phyloP scores from a whole-genome alignment of 2,888 invertebrate genomes.

The Cremastobaeus sp. region DNA sequence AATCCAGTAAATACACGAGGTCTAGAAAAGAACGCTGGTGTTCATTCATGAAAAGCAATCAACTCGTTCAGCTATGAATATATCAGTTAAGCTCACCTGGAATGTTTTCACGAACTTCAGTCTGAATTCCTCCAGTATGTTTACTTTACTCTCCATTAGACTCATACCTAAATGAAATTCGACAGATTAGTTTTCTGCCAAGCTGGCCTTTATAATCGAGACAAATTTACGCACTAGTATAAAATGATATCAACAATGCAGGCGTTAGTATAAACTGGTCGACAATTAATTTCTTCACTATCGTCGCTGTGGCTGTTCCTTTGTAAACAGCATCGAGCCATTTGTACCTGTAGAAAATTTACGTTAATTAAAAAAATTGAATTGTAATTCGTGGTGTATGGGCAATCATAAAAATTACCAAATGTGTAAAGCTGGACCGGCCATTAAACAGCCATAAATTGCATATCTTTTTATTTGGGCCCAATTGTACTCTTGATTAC shows the following conservation, averaged over 20 bases:
- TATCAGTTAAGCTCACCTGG: conserved; percentile 68
- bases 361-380: neutral
- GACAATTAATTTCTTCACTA: conserved; percentile 84
- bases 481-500: conserved; percentile 67
- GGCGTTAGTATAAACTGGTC: conserved; percentile 90
- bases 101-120: conserved; percentile 85
- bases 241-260: conserved; percentile 84
- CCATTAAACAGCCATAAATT: conserved; percentile 70
- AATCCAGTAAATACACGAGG: conserved; percentile 90
- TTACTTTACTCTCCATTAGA: conserved; percentile 84
- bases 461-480: conserved; percentile 72
- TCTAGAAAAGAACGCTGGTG: conserved; percentile 78
- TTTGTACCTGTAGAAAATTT: conserved; percentile 83
- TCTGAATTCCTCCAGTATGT: conserved; percentile 85
- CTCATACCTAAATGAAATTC: conserved; percentile 82
- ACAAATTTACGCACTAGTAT: conserved; percentile 81
- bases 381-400: conserved; percentile 9
- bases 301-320: conserved; percentile 82
- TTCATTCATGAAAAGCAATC: no score
- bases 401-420: no score
- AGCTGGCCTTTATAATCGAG: neutral
- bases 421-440: conserved; percentile 72
- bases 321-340: conserved; percentile 85
- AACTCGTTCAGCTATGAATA: no score
- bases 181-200: no score